Evolutionary conservation across 2,113 vertebrate species (phyloP), one percentile per base, ranked within the genome.

Genomic region (Poecile atricapillus): DNA sequence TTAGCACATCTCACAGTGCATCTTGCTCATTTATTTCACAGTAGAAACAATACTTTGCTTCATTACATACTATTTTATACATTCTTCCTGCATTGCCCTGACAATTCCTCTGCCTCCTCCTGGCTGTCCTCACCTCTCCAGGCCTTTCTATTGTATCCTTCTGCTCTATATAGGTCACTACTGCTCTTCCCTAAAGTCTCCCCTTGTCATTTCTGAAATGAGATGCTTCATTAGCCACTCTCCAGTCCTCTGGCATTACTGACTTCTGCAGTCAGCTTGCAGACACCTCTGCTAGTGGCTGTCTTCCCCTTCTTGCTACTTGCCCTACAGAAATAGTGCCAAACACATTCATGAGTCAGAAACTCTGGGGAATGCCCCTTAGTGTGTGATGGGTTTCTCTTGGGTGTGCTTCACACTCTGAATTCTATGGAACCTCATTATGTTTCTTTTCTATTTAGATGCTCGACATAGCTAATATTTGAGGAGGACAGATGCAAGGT

Each of bases 161-260:
- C 76, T 90, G 65, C 68, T 82, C 88, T 96, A 95, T 92, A 18
- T 96, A 94, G 95, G 95, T 96, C 96, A 96, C 76, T 87, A 64
- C 92, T 87, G 83, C 76, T 31, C 83, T 89, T 84, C 60, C 83
- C 92, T 65, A 60, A 82, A 94, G 93, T 86, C 76, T 89, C 60
- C 68, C 37, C 90, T 87, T 94, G 90, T 90, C 13, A 0, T 89
- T 89, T 94, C 92, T 94, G 83, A 92, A 96, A 95, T 77, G 89
- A 76, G 76, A 96, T 84, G 95, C 92, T 96, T 97, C 94, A 90
- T 96, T 97, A 96, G 85, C 60, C 56, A n/a, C 83, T 90, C 85
- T 80, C 76, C 83, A 75, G 71, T 95, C 82, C 94, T 92, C 55
- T 95, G 95, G 70, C 94, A 77, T 83, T 89, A 56, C 68, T 47